Evolutionary conservation across 2,888 invertebrate species (phyloP).

Genomic region (Dysmachus trigonus): DNA sequence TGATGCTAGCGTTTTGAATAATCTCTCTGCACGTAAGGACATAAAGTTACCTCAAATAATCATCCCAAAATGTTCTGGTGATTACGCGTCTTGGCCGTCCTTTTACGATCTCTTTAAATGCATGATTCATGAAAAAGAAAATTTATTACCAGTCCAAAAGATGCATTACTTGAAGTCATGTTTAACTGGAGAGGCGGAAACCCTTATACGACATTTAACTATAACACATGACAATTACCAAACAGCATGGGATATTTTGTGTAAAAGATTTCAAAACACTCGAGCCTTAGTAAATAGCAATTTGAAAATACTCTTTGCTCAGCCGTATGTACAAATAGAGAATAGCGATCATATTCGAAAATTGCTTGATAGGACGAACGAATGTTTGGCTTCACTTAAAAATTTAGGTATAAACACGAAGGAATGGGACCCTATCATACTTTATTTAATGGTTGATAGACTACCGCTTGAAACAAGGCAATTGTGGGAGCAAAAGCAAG

Average conservation of each 20-base stretch:
- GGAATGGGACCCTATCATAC: not conserved
- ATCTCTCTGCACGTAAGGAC: not conserved
- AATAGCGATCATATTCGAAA: conserved; percentile 44
- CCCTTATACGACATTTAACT: not conserved
- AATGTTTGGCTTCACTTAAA: not conserved
- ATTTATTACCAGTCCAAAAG: not conserved
- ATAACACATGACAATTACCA: not conserved
- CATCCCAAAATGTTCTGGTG: not conserved
- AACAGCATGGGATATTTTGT: not conserved
- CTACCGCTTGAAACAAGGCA: not conserved
- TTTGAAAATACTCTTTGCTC: not conserved
- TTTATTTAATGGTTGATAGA: not conserved
- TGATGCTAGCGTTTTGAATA: not conserved
- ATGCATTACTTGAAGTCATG: not conserved
- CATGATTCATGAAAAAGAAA: not conserved
- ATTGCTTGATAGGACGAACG: not conserved
- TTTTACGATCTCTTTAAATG: not conserved
- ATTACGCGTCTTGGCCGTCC: not conserved
- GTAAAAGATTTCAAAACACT: not conserved
- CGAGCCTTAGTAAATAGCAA: not conserved
- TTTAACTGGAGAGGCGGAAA: not conserved
- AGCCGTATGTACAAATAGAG: not conserved
- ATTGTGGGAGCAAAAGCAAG: not conserved
- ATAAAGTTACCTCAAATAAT: not conserved
- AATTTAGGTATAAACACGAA: not conserved